A percentile compares a stretch with the other conserved stretches of the same genome.
Conservation (phyloP, 2,113 vertebrate genomes). For the Cyanoramphus novaezelandiae region DNA sequence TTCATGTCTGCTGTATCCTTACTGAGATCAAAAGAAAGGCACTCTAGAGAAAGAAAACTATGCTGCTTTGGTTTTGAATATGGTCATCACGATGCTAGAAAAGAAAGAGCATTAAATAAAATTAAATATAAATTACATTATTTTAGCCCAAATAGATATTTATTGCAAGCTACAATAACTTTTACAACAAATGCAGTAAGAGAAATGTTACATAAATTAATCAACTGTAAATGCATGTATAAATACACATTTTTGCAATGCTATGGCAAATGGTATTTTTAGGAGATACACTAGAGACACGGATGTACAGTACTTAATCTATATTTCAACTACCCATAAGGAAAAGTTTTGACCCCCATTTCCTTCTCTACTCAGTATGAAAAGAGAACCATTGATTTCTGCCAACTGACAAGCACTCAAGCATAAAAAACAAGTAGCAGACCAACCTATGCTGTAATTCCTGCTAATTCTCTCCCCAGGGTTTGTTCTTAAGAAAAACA, state of each 20-base stretch:
- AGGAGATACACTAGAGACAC: not conserved
- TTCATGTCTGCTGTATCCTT: not conserved
- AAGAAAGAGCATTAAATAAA: not conserved
- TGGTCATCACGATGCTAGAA: not conserved
- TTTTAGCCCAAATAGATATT: constrained; percentile 13
- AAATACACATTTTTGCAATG: not conserved
- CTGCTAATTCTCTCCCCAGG: constrained; percentile 50
- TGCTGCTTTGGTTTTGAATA: not conserved
- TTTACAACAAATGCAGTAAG: not conserved
- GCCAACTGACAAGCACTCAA: constrained; percentile 48
- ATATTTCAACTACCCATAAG: not conserved
- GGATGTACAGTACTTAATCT: constrained; percentile 14
- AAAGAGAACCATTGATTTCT: constrained; percentile 64
- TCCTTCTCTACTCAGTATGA: not conserved
- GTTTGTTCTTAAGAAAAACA: constrained; percentile 27
- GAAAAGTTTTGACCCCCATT: not conserved
- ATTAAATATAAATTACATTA: not conserved
- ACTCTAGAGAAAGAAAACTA: not conserved
- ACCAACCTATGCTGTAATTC: constrained; percentile 5
- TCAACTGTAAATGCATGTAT: not conserved
- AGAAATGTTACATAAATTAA: not conserved
- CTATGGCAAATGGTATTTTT: constrained; percentile 3
- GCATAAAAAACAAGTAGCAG: constrained; percentile 59
- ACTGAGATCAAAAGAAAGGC: not conserved
- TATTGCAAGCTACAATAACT: not conserved